These are phyloP conservation scores for Botia kubotai DNA, from an alignment of 2,797 vertebrate species.

Conservation along the genomic window DNA sequence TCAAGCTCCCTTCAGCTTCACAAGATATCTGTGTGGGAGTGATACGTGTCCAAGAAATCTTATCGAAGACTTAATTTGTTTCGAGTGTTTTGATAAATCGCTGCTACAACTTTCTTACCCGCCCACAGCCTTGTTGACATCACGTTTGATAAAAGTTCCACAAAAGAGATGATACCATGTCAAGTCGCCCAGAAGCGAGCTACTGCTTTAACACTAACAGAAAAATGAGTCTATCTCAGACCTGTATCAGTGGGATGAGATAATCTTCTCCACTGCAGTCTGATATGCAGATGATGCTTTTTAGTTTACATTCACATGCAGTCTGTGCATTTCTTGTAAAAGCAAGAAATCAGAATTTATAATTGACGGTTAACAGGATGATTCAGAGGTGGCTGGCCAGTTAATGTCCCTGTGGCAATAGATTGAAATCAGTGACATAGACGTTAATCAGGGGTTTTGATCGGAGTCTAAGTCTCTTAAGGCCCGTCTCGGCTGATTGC, in stretches of 20 bases:
- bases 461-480: constrained; percentile 62
- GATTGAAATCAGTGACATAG: constrained; percentile 53
- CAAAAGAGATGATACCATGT: constrained; percentile 17
- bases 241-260: neutral
- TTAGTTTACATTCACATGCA: neutral
- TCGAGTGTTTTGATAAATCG: constrained; percentile 39
- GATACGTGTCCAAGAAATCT: constrained; percentile 24
- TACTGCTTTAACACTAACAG: neutral
- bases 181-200: neutral
- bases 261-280: neutral
- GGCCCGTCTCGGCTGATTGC: constrained; percentile 61
- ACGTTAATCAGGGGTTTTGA: constrained; percentile 61
- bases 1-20: constrained; percentile 11
- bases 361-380: constrained; percentile 30
- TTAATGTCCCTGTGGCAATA: constrained; percentile 59
- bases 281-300: neutral
- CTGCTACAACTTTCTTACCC: constrained; percentile 38
- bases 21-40: constrained; percentile 40
- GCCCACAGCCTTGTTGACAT: constrained; percentile 23
- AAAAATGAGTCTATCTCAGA: constrained; percentile 13
- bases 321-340: constrained; percentile 1
- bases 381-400: constrained; percentile 63
- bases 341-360: constrained; percentile 19
- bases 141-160: constrained; percentile 18
- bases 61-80: constrained; percentile 15